These are phyloP conservation scores for Anthophora plumipes DNA, from an alignment of 2,888 invertebrate genomes.

Conservation along the genomic window DNA sequence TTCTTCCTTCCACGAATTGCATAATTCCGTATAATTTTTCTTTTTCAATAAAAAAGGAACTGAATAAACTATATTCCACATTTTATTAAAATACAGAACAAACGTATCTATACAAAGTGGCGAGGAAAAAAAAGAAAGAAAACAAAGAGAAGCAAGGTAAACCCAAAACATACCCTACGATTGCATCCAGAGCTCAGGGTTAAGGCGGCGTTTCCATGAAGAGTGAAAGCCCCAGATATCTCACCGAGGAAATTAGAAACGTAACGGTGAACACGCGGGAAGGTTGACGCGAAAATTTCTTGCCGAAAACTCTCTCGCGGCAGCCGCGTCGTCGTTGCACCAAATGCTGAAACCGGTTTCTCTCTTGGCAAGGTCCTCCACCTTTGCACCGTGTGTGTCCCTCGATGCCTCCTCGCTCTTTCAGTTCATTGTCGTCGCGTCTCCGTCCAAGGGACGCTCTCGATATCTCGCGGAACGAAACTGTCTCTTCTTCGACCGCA, in stretches of 20 bases:
- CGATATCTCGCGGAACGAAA: constrained; percentile 37
- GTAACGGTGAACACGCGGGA: not conserved
- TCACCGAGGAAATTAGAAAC: not conserved
- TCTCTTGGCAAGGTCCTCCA: constrained; percentile 61
- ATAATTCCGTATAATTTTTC: not conserved
- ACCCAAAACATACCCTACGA: constrained; percentile 44
- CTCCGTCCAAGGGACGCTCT: constrained; percentile 20
- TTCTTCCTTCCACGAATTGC: not conserved
- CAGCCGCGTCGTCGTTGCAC: constrained; percentile 68
- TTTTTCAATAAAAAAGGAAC: no score
- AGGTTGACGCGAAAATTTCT: constrained; percentile 49
- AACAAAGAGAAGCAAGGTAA: not conserved
- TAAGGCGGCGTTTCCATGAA: constrained; percentile 35
- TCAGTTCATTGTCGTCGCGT: constrained; percentile 42
- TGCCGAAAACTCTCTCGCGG: constrained; percentile 59
- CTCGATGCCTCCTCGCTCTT: constrained; percentile 32
- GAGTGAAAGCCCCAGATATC: constrained; percentile 31
- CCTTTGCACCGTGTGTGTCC: constrained; percentile 50
- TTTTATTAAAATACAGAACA: not conserved
- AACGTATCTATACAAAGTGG: not conserved
- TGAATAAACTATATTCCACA: no score
- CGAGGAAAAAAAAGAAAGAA: not conserved
- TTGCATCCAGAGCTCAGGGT: constrained; percentile 20
- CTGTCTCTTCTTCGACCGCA: constrained; percentile 42
- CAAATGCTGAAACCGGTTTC: constrained; percentile 75